Percentiles rank a stretch among this genome's conserved stretches.
phyloP scores from a whole-genome alignment of 2,113 vertebrate species.

The Excalfactoria chinensis region DNA sequence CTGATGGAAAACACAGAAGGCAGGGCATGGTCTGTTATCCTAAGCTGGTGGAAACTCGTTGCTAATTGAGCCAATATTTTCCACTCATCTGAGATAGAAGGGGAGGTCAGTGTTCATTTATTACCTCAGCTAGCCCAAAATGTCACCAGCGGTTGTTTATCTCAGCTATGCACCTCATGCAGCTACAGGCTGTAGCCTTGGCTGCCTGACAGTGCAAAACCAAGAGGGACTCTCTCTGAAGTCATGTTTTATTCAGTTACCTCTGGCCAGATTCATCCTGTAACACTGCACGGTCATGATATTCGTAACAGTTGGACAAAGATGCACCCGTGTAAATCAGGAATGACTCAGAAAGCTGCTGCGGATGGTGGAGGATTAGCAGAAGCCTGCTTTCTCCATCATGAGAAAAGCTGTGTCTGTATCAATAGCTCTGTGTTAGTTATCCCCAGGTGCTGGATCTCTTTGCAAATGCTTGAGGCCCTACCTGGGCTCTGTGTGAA shows the following conservation, averaged over 20 bases:
- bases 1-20: constrained; percentile 23
- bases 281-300: neutral
- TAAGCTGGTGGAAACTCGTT: constrained; percentile 4
- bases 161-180: constrained; percentile 27
- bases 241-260: constrained; percentile 23
- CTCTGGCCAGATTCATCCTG: neutral
- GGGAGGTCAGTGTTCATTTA: constrained; percentile 50
- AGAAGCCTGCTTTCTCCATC: neutral
- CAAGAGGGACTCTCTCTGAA: constrained; percentile 50
- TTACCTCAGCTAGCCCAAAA: constrained; percentile 57
- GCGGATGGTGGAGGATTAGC: neutral
- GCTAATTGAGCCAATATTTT: constrained; percentile 55
- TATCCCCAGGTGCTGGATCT: neutral
- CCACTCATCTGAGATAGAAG: constrained; percentile 52
- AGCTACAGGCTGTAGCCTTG: constrained; percentile 29
- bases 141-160: constrained; percentile 54
- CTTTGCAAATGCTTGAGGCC: neutral
- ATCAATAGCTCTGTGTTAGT: neutral
- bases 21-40: constrained; percentile 43
- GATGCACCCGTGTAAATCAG: neutral
- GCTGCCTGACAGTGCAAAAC: constrained; percentile 50
- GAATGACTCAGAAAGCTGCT: neutral
- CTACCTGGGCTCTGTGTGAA: neutral
- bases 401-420: neutral
- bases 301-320: neutral